Conservation (phyloP, 53 echinoderm and acorn worm species). For the Astropecten irregularis region DNA sequence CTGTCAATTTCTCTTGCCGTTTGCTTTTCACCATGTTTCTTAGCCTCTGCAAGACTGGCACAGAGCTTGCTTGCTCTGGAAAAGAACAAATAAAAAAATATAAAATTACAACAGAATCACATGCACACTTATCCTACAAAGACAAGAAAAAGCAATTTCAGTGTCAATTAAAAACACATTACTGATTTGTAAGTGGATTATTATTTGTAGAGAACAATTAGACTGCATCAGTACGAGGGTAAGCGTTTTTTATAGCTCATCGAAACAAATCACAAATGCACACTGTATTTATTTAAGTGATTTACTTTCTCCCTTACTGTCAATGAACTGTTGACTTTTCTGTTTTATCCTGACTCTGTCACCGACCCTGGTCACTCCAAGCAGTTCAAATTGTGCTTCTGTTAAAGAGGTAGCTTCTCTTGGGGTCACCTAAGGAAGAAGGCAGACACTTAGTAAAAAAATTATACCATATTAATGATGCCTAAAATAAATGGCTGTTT, state of each 20-base stretch:
- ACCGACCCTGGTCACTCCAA: neutral
- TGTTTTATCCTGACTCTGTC: constrained; percentile 10
- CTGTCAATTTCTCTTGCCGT: neutral
- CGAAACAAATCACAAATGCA: neutral
- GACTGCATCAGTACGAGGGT: neutral
- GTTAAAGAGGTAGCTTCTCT: neutral
- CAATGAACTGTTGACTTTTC: neutral
- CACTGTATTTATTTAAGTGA: neutral
- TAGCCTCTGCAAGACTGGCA: constrained; percentile 4
- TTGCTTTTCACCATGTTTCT: constrained; percentile 3
- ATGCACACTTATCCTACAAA: neutral
- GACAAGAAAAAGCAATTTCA: too few species aligned
- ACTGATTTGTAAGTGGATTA: too few species aligned
- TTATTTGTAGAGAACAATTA: too few species aligned
- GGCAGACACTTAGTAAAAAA: too few species aligned
- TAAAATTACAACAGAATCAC: neutral
- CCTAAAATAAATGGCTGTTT: too few species aligned
- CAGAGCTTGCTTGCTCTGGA: constrained; percentile 21
- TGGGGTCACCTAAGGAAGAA: constrained; percentile 7
- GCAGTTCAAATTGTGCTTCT: neutral
- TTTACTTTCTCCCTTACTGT: neutral
- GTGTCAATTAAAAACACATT: too few species aligned
- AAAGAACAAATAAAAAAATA: neutral
- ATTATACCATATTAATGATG: too few species aligned
- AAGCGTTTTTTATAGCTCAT: neutral